These are phyloP conservation scores for Caradrina kadenii DNA, from an alignment of 2,888 invertebrate genomes.

Conservation along the genomic window DNA sequence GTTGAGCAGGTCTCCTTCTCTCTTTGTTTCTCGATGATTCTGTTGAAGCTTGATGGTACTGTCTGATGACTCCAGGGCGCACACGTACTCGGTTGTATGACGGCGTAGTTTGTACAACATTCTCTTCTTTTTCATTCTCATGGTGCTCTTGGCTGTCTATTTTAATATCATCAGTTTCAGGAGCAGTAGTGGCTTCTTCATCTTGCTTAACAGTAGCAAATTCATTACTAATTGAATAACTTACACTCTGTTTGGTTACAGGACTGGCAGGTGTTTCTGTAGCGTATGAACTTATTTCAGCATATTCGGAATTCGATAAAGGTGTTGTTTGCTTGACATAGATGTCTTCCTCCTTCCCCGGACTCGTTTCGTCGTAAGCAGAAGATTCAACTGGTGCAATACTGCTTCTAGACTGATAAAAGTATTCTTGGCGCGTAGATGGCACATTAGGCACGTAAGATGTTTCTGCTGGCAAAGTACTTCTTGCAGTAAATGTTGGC, in stretches of 20 bases:
- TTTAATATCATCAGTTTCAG: conserved; percentile 70
- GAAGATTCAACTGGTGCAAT: conserved; percentile 73
- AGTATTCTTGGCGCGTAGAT: conserved; percentile 73
- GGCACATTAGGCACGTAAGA: conserved; percentile 73
- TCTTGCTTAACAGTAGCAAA: conserved; percentile 69
- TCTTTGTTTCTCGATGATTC: conserved; percentile 78
- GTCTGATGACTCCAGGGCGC: conserved; percentile 83
- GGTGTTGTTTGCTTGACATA: conserved; percentile 74
- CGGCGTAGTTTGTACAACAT: conserved; percentile 84
- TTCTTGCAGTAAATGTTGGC: conserved; percentile 69
- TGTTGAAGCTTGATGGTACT: conserved; percentile 82
- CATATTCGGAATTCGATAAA: conserved; percentile 66
- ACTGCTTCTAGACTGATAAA: conserved; percentile 76
- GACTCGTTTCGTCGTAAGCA: conserved; percentile 71
- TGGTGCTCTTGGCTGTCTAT: conserved; percentile 64
- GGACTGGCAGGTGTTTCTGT: conserved; percentile 72
- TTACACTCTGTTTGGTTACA: conserved; percentile 74
- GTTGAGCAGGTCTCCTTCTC: conserved; percentile 78
- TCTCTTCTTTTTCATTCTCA: conserved; percentile 75
- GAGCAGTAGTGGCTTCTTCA: conserved; percentile 67
- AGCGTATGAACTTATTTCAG: conserved; percentile 69
- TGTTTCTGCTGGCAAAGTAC: conserved; percentile 74
- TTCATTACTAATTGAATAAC: conserved; percentile 72
- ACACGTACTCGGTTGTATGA: conserved; percentile 85
- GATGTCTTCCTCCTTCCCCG: conserved; percentile 74